Conservation (phyloP, 2,797 vertebrate genomes). For the Amblyopsis hoosieri region DNA sequence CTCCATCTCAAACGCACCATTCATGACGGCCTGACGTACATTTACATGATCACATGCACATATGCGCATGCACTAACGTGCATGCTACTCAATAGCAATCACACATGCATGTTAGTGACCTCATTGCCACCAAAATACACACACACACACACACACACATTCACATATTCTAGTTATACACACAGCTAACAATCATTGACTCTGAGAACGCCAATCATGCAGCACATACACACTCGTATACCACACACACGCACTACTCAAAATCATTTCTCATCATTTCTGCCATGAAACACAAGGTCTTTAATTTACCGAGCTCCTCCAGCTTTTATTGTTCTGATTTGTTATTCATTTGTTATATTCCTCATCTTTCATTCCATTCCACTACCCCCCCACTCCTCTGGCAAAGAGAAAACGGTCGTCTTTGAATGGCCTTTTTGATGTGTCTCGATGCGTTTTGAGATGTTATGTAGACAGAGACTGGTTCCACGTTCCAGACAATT, state of each 20-base stretch:
- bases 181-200: neutral
- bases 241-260: conserved; percentile 12
- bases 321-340: conserved; percentile 68
- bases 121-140: conserved; percentile 6
- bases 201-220: conserved; percentile 7
- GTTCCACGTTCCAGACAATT: conserved; percentile 66
- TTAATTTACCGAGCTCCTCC: conserved; percentile 44
- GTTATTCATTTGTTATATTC: conserved; percentile 54
- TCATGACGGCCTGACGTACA: conserved; percentile 74
- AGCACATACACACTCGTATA: neutral
- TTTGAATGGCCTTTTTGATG: conserved; percentile 64
- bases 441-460: conserved; percentile 52
- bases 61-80: neutral
- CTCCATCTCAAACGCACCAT: conserved; percentile 78
- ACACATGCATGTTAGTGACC: conserved; percentile 10
- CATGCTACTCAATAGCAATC: neutral
- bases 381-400: neutral
- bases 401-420: conserved; percentile 42
- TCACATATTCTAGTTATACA: conserved; percentile 1
- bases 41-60: conserved; percentile 5
- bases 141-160: conserved; percentile 9
- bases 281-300: conserved; percentile 41
- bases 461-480: conserved; percentile 57
- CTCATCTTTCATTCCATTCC: conserved; percentile 30
- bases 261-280: conserved; percentile 34